Conservation (phyloP, 2,797 vertebrate genomes). For the Loris lydekkerianus region DNA sequence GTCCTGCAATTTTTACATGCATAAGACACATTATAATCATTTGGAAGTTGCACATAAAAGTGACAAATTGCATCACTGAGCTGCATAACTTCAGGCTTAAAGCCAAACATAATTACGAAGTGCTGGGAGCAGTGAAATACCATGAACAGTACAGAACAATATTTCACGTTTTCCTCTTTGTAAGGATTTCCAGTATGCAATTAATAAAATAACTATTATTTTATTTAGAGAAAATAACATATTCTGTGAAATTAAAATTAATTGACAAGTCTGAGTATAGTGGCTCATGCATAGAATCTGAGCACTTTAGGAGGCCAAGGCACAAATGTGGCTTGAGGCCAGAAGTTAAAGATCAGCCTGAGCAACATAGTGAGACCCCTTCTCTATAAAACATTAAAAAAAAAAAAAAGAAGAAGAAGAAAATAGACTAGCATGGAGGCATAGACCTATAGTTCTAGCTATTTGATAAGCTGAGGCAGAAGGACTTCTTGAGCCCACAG, state of each 20-base stretch:
- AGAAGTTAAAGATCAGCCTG: neutral
- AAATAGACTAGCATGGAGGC: neutral
- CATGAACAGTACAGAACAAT: neutral
- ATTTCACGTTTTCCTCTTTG: neutral
- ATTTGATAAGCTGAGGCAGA: neutral
- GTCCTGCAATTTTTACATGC: constrained; percentile 56
- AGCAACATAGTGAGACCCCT: neutral
- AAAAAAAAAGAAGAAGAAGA: too few relatives aligned
- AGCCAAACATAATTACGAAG: constrained; percentile 55
- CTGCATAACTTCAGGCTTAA: constrained; percentile 8
- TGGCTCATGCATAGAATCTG: neutral
- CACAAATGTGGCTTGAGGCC: neutral
- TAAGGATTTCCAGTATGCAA: neutral
- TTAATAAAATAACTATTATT: constrained; percentile 36
- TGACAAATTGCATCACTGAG: constrained; percentile 50
- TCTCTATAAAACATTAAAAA: neutral
- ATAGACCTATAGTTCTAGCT: neutral
- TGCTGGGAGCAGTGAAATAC: neutral
- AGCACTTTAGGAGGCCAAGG: neutral
- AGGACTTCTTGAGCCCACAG: neutral
- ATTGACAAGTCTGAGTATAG: neutral
- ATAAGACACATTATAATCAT: constrained; percentile 48
- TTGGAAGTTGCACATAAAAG: constrained; percentile 62
- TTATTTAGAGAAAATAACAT: neutral
- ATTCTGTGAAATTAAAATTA: neutral